Percentiles rank a stretch among this genome's conserved stretches.
Conservation (phyloP, 2,797 vertebrate species). For the Urocyon cinereoargenteus region DNA sequence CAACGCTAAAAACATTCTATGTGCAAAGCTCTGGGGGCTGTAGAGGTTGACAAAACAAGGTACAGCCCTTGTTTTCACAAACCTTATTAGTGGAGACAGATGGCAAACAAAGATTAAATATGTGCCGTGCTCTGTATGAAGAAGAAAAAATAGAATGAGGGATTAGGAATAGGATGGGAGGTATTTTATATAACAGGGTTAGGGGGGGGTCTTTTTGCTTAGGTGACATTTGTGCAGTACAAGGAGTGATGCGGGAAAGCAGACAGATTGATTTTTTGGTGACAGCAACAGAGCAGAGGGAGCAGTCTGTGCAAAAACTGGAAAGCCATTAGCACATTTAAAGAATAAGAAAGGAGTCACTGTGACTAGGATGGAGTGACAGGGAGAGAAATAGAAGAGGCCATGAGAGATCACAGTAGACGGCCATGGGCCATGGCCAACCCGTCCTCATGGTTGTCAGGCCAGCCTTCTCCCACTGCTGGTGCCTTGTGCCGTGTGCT, state of each 20-base stretch:
- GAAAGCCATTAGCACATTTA: neutral
- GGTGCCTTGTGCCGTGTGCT: neutral
- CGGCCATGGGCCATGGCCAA: accelerated
- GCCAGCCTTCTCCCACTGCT: neutral
- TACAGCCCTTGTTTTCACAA: neutral
- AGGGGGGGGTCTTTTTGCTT: neutral
- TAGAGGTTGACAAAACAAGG: neutral
- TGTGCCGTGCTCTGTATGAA: neutral
- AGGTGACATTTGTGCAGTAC: neutral
- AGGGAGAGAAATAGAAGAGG: neutral
- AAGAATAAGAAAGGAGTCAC: neutral
- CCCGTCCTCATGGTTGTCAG: neutral
- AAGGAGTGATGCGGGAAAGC: neutral
- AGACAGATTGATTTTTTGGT: neutral
- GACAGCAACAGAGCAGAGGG: neutral
- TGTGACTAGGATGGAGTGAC: neutral
- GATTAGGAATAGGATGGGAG: neutral
- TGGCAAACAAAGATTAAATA: neutral
- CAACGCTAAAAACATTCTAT: neutral
- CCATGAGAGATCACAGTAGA: neutral
- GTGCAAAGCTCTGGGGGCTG: neutral
- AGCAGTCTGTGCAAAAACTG: neutral
- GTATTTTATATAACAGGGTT: neutral
- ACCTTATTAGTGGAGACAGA: neutral
- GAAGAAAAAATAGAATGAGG: neutral